Base-by-base conservation (phyloP, 1,140 invertebrate species). In the Bombus sibiricus region DNA sequence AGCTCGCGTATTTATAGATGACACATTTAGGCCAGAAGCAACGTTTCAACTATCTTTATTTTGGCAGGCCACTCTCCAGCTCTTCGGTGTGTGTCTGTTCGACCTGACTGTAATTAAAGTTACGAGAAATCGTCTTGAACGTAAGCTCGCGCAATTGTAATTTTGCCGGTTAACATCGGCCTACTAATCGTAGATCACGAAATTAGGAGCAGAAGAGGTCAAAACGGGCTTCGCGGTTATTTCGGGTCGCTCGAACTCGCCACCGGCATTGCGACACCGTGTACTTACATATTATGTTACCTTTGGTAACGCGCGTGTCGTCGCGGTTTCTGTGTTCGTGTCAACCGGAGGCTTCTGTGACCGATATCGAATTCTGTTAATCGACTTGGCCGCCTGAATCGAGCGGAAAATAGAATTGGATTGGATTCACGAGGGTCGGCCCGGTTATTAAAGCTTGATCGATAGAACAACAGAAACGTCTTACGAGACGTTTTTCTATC, bases 1-100 rank as follows among this genome's bases (percentile, higher is more conserved):
- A 85, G 88, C 91, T 90, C 71, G 74, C 75, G 91, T 94, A 94
- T 94, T 94, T 94, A 93, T 94, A 94, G 93, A 94, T 93, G 94
- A 92, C 94, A 94, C 93, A 94, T 94, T 94, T 94, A 93, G 91
- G 91, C 91, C 91, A 86, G 91, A 91, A 92, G 32, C 76, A 37
- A 89, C 75, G 91, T 88, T 91, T 85, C 86, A 91, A 91, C 90
- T 91, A 84, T 92, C 91, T 94, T 93, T 92, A 93, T 93, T 93
- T 93, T 92, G 90, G 90, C 91, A 91, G 86, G 53, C 81, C 85
- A 66, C 73, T 39, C 82, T 83, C 88, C 88, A 81, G 73, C 47
- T 68, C 73, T 75, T 59, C 73, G 57, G n/a, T 28, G 37, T 41
- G 34, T 1, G 28, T 8, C 75, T 68, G 68, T 82, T 77, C 74